Base-by-base conservation (phyloP, 64 coral and sea anemone genomes). In the Pachyseris speciosa region DNA sequence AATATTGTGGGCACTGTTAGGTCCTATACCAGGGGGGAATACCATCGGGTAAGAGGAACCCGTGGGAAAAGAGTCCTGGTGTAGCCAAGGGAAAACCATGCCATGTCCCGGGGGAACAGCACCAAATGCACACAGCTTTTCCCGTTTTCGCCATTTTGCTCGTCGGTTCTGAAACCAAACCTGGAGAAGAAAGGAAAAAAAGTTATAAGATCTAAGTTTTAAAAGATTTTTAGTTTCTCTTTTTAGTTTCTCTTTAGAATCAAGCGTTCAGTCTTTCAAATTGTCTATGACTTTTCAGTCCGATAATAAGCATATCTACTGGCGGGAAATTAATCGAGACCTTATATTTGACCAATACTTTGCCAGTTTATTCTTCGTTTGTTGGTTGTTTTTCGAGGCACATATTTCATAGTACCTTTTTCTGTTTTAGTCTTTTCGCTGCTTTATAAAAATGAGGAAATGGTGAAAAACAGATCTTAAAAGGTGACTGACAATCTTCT, bases 161-260 rank as follows among this genome's bases (percentile, higher is more conserved):
- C 96, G 64, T 74, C 96, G 90, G 69, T 98, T 98, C 75, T 98
- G 96, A 88, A 98, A 98, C 96, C 96, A 98, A 71, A 98, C 96
- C 96, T 98, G 66, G 39, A 72, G 57, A 92, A 47, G 39, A 84
- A 84, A 91, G 64, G 16, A 43, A 78, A 63, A 75, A 43, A 61
- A 31, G 15, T 36, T 57, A 11, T 77, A 47, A 55, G 36, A 22
- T 28, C 80, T 38, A 58, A 58, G 39, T 68, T 68, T 49, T 34
- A 17, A 84, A 69, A 44, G 34, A 28, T 5, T 32, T 12, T 29
- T 91, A 58, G 71, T 71, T 44, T 59, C 10, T 80, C 27, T 48
- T 49, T 73, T 57, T 39, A 37, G 3, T 74, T 20, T 24, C n/a
- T n/a, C n/a, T n/a, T n/a, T n/a, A 49, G 45, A 15, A 49, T 15